phyloP scores from a whole-genome alignment of 64 coral and sea anemone genomes.

The Acropora yongei region DNA sequence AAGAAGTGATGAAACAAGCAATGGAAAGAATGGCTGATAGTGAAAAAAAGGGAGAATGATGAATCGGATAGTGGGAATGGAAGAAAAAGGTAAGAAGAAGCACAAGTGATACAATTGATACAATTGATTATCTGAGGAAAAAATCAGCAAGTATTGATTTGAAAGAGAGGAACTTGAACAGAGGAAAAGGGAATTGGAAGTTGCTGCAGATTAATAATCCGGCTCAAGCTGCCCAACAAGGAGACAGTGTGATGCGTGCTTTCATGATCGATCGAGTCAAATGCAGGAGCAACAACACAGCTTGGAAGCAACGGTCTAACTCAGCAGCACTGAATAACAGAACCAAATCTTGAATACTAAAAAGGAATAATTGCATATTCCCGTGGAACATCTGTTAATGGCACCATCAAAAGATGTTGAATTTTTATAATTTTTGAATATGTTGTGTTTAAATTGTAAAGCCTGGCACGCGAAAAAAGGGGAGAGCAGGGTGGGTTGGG shows the following conservation, averaged over 20 bases:
- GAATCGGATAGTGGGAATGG: neutral
- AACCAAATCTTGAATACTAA: neutral
- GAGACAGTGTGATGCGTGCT: neutral
- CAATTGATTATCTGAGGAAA: neutral
- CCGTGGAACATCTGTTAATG: no score
- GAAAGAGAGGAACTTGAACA: neutral
- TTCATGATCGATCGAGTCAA: neutral
- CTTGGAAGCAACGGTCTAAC: neutral
- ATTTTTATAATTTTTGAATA: no score
- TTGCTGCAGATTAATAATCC: neutral
- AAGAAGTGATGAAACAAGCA: conserved; percentile 10
- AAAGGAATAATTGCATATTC: neutral
- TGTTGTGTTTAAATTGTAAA: no score
- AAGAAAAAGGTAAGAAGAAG: conserved; percentile 11
- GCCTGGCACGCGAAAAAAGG: no score
- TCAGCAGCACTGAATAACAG: neutral
- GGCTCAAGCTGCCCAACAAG: neutral
- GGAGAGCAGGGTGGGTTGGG: no score
- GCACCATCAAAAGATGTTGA: no score
- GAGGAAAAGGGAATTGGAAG: neutral
- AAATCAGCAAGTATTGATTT: neutral
- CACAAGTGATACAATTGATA: conserved; percentile 4
- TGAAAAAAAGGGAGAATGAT: conserved; percentile 5
- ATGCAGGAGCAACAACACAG: conserved; percentile 19
- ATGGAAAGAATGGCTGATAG: neutral